phyloP scores from a whole-genome alignment of 1,140 invertebrate species.

The Hyles euphorbiae region DNA sequence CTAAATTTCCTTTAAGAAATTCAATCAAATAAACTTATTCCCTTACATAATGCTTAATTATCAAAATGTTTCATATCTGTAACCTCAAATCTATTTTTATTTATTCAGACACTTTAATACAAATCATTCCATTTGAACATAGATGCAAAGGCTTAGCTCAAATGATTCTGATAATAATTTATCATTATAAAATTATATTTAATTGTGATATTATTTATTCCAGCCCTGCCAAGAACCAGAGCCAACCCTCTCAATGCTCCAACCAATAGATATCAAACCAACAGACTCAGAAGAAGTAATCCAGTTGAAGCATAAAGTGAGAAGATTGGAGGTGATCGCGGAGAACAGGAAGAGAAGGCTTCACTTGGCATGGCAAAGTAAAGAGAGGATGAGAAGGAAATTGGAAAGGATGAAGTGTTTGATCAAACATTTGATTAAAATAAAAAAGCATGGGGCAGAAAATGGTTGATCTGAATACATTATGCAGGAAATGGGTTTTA shows the following conservation, averaged over 20 bases:
- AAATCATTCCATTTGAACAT: background rate
- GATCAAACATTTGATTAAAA: conserved; percentile 46
- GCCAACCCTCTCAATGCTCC: conserved; percentile 39
- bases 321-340: conserved; percentile 46
- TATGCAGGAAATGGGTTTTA: too few species aligned
- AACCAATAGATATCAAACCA: conserved; percentile 32
- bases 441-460: conserved; percentile 26
- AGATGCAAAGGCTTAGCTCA: background rate
- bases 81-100: too few species aligned
- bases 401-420: conserved; percentile 37
- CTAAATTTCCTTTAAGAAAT: too few species aligned
- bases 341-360: conserved; percentile 40
- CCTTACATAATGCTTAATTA: too few species aligned
- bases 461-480: conserved; percentile 2
- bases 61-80: too few species aligned
- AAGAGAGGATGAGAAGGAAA: conserved; percentile 35
- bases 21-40: too few species aligned
- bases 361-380: conserved; percentile 41
- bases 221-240: conserved; percentile 44
- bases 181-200: background rate
- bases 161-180: background rate
- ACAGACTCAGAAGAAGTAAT: conserved; percentile 48
- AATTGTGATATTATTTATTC: conserved; percentile 15
- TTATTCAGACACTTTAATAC: background rate
- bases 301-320: conserved; percentile 45